phyloP scores from a whole-genome alignment of 1,140 invertebrate species.

The Pararge aegeria region DNA sequence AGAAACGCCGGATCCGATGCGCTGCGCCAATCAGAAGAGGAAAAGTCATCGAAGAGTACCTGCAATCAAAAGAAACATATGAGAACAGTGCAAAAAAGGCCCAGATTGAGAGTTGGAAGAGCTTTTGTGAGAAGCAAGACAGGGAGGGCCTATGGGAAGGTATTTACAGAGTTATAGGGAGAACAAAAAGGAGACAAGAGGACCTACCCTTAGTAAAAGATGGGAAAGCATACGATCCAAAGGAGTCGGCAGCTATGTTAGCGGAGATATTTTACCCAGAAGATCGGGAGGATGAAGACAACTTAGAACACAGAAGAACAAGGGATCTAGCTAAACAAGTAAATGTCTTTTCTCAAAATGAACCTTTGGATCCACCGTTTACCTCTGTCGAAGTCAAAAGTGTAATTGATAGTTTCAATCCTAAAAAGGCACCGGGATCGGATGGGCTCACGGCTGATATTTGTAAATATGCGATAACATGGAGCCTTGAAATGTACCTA shows the following conservation, averaged over 20 bases:
- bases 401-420: slow-evolving; percentile 3
- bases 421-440: slow-evolving; percentile 21
- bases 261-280: slow-evolving; percentile 32
- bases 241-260: slow-evolving; percentile 21
- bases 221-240: neutral
- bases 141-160: slow-evolving; percentile 25
- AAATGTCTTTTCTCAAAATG: neutral
- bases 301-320: neutral
- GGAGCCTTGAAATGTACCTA: neutral
- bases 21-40: neutral
- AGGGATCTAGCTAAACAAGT: slow-evolving; percentile 12
- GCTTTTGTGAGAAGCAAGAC: slow-evolving; percentile 30
- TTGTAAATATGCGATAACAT: neutral
- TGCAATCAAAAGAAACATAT: neutral
- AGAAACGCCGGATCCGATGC: neutral
- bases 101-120: slow-evolving; percentile 29
- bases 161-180: slow-evolving; percentile 17
- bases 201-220: slow-evolving; percentile 15
- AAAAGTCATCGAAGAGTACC: slow-evolving; percentile 19
- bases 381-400: neutral
- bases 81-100: slow-evolving; percentile 3
- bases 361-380: neutral
- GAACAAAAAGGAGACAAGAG: slow-evolving; percentile 15
- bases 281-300: slow-evolving; percentile 8
- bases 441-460: slow-evolving; percentile 29